A percentile compares a stretch with the other conserved stretches of the same genome.
Conservation (phyloP, 2,797 vertebrate species). For the Sternarchorhynchus goeldii region DNA sequence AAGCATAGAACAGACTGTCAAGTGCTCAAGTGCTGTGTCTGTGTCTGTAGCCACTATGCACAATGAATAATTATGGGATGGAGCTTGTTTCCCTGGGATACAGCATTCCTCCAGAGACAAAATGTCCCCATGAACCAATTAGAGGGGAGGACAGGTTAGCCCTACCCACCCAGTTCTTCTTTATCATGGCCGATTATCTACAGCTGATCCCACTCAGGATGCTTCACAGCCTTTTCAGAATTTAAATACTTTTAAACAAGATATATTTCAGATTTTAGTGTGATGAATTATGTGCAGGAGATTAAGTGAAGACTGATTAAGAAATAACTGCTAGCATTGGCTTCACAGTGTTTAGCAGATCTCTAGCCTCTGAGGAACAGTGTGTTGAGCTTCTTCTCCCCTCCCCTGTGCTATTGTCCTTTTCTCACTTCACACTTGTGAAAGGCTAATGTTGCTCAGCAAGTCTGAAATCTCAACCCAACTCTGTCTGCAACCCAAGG, state of each 20-base stretch:
- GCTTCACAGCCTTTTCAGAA: neutral
- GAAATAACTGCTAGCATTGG: too few species aligned
- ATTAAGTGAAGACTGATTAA: too few species aligned
- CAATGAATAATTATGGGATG: constrained; percentile 48
- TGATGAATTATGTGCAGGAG: too few species aligned
- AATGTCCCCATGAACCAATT: constrained; percentile 43
- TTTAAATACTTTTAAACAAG: neutral
- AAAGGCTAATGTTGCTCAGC: constrained; percentile 23
- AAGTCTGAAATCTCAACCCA: constrained; percentile 43
- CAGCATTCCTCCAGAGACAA: constrained; percentile 36
- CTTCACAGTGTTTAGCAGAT: neutral
- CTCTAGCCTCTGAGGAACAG: neutral
- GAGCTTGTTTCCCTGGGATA: constrained; percentile 29
- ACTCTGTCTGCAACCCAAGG: constrained; percentile 33
- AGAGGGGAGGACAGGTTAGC: constrained; percentile 30
- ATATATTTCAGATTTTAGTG: neutral
- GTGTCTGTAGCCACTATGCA: constrained; percentile 33
- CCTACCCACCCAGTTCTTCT: constrained; percentile 27
- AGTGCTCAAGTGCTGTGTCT: constrained; percentile 15
- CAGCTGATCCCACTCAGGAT: constrained; percentile 2
- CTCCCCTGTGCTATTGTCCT: neutral
- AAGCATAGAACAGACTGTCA: neutral
- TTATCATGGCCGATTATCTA: constrained; percentile 36
- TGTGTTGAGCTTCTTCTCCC: neutral
- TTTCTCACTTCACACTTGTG: neutral